Conservation (phyloP, 2,888 invertebrate species). For the Zelleria hepariella region DNA sequence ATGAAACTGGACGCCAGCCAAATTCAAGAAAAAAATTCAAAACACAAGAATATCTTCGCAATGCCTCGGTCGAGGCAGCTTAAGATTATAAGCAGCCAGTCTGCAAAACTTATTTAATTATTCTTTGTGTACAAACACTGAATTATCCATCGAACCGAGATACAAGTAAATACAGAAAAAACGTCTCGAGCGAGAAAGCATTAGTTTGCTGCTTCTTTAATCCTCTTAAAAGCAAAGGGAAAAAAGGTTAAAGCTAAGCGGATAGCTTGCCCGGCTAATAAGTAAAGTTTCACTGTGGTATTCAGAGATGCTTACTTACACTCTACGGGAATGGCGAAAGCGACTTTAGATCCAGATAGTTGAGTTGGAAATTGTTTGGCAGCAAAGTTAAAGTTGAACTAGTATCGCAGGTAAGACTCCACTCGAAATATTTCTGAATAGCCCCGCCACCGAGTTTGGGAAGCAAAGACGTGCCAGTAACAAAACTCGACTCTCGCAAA, state of each 20-base stretch:
- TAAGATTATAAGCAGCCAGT: not conserved
- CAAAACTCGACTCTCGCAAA: conserved; percentile 12
- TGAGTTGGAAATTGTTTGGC: not conserved
- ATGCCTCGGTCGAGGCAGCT: not conserved
- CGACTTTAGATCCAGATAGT: not conserved
- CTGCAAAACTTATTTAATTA: not conserved
- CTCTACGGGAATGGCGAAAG: not conserved
- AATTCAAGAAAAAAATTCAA: not conserved
- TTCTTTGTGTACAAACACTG: not conserved
- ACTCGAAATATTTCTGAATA: not conserved
- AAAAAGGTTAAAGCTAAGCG: conserved; percentile 5
- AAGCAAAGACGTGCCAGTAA: not conserved
- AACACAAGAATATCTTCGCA: not conserved
- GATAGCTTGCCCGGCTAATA: conserved; percentile 11
- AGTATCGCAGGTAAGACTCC: not conserved
- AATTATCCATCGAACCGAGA: conserved; percentile 16
- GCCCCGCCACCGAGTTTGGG: not conserved
- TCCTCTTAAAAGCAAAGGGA: conserved; percentile 15
- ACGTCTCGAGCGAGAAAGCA: conserved; percentile 13
- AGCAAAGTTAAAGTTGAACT: not conserved
- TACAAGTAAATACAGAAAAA: conserved; percentile 21
- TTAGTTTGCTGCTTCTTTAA: conserved; percentile 17
- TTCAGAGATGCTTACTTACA: not conserved
- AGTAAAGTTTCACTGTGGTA: conserved; percentile 11
- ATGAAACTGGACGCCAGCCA: not conserved